phyloP scores from a whole-genome alignment of 2,888 invertebrate species.

The Automeris io region DNA sequence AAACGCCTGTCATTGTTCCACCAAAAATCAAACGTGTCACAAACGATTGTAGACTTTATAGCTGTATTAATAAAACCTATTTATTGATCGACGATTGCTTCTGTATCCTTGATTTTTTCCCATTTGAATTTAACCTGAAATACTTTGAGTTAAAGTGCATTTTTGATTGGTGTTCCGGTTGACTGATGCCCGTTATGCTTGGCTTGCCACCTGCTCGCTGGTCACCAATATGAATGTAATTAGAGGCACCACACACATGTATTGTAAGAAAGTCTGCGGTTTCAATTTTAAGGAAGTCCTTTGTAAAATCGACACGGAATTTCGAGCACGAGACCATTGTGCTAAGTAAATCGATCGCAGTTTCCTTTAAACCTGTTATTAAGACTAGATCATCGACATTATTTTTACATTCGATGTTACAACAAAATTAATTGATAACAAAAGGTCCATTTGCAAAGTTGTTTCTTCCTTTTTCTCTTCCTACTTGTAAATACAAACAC shows the following conservation, averaged over 20 bases:
- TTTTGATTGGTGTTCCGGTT: slow-evolving; percentile 33
- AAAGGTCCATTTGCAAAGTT: too few species aligned
- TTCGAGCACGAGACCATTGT: slow-evolving; percentile 5
- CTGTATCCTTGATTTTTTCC: slow-evolving; percentile 36
- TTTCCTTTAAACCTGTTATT: background rate
- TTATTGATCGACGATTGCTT: slow-evolving; percentile 36
- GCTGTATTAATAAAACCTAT: slow-evolving; percentile 42
- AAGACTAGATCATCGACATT: too few species aligned
- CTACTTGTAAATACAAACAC: too few species aligned
- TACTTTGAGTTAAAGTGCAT: slow-evolving; percentile 7
- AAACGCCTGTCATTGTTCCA: slow-evolving; percentile 46
- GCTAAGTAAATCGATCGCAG: background rate
- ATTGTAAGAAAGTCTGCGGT: slow-evolving; percentile 56
- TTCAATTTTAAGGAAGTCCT: slow-evolving; percentile 51
- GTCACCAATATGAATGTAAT: slow-evolving; percentile 72
- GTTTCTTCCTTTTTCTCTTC: too few species aligned
- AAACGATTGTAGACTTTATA: slow-evolving; percentile 40
- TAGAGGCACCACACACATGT: slow-evolving; percentile 50
- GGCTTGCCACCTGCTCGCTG: slow-evolving; percentile 62
- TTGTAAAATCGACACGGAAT: slow-evolving; percentile 16
- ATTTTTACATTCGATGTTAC: too few species aligned
- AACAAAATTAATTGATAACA: too few species aligned
- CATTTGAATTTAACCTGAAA: slow-evolving; percentile 24
- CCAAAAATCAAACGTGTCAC: slow-evolving; percentile 24
- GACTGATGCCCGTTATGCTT: slow-evolving; percentile 59